Base-by-base conservation (phyloP, 2,113 vertebrate species). In the Protobothrops flavoviridis region DNA sequence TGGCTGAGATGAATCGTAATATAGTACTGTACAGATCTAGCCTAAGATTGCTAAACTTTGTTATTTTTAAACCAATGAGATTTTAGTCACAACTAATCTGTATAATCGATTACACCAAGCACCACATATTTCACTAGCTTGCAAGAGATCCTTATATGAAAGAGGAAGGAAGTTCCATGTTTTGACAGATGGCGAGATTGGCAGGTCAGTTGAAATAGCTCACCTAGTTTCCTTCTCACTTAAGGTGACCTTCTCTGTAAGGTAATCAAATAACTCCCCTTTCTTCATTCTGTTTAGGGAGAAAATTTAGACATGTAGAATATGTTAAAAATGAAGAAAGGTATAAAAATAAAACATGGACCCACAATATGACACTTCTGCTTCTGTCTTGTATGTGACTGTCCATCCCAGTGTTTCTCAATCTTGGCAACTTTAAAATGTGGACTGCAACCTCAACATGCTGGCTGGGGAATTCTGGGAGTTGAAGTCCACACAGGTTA, bases 231-330 rank as follows among this genome's bases (percentile, higher is more conserved):
- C 99, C 96, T 99, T 99, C 96, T 99, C 99, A 0, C 98, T 99
- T 93, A 99, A 96, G 21, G 99, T 99, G 86, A 99, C 99, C 96
- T 99, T 99, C 97, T 99, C 99, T 0, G 99, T 99, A 95, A 99
- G 99, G 96, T 99, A 99, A 96, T 99, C 99, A 56, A 99, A 99
- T 93, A 99, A 98, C 95, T 99, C 99, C 10, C 99, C 99, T 97
- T 93, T 99, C 96, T 95, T 99, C 99, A 99, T 99, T 96, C 99
- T 99, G 97, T 0, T 0, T 0, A 2, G 61, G 56, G 87, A 23
- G 88, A 3, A 43, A 26, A 26, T 39, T 15, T 43, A 59, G 21
- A n/a, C 4, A 61, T 90, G 94, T 52, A 0, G 0, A 23, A 33
- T 94, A 33, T 53, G 8, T 26, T 53, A 53, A 69, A 69, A 92